Evolutionary conservation across 2,888 invertebrate genomes (phyloP), one percentile per base, ranked within the genome.

Genomic region (Zhengitettix transpicula): DNA sequence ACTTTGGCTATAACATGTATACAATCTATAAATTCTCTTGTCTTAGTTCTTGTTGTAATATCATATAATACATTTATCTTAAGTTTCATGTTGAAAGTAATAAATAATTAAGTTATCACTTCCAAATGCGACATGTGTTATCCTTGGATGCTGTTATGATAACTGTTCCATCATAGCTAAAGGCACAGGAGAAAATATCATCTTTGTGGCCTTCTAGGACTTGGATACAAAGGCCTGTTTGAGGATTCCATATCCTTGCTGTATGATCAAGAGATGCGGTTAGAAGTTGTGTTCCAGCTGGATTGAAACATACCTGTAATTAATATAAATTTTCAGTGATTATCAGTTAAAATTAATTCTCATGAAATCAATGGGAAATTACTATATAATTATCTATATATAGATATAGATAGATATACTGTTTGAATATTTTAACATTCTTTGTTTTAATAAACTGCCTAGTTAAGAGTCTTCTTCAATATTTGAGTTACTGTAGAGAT

Each of bases 111-210:
- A 47, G n/a, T 14, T 47, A 7, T 84, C 83, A 84, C 71, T 82
- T 82, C 89, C 89, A 89, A 65, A 89, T 81, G 58, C 84, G 77
- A 71, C 87, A 88, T 12, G 84, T 85, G 74, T 87, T 88, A 71
- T 89, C 90, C 72, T 89, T 89, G 66, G 87, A 86, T 0, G 87
- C 89, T 16, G 90, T 90, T 65, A 89, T 75, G 66, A 90, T 81
- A 9, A 83, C 82, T 68, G 87, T 85, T 0, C 88, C 89, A 0
- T 81, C 77, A 71, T 89, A 89, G 44, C 85, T 89, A 71, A 83
- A 89, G 1, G 84, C 84, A 67, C 87, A 87, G n/a, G 86, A 86
- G 73, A 89, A 89, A 53, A 90, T 85, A 70, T 89, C 89, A 10
- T 85, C 84, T 16, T 81, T 80, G 67, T 90, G 90, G 0, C 87